A percentile compares a stretch with the other conserved stretches of the same genome.
Conservation (phyloP, 92 coral and sea anemone species). For the Palythoa caribaeorum region DNA sequence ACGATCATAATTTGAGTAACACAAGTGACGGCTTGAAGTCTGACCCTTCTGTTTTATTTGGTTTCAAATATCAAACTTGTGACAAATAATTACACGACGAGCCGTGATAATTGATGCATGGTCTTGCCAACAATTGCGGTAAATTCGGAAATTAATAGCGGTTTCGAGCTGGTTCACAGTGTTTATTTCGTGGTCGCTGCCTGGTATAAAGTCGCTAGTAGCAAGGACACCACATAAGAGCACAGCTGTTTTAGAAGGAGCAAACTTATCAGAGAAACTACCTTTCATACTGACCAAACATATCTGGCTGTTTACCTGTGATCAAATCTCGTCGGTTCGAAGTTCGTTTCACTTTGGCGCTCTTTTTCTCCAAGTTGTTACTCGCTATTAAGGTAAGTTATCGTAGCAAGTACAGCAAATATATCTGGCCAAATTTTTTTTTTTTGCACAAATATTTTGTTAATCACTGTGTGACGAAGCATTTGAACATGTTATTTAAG, state of each 20-base stretch:
- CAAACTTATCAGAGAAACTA: not conserved
- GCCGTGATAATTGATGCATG: not conserved
- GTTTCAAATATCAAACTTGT: conserved; percentile 34
- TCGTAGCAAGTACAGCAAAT: not conserved
- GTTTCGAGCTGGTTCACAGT: not conserved
- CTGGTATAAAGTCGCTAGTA: conserved; percentile 1
- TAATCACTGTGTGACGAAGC: not conserved
- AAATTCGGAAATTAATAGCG: conserved; percentile 47
- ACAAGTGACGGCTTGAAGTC: conserved; percentile 39
- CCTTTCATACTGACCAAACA: not conserved
- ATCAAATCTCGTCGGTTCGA: not conserved
- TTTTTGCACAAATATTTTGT: not conserved
- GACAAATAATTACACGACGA: not conserved
- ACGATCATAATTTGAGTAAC: not conserved
- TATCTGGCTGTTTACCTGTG: conserved; percentile 11
- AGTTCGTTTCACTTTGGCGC: conserved; percentile 29
- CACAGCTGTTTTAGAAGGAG: not conserved
- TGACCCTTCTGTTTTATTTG: conserved; percentile 38
- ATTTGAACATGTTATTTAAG: not conserved
- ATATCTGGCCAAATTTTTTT: not conserved
- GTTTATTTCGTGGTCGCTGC: conserved; percentile 17
- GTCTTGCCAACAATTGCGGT: conserved; percentile 41
- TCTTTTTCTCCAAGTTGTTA: not conserved
- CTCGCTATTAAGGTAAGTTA: conserved; percentile 4
- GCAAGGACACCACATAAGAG: not conserved